Base-by-base conservation (phyloP, 53 echinoderm and acorn worm species). In the Temnopleurus reevesii region DNA sequence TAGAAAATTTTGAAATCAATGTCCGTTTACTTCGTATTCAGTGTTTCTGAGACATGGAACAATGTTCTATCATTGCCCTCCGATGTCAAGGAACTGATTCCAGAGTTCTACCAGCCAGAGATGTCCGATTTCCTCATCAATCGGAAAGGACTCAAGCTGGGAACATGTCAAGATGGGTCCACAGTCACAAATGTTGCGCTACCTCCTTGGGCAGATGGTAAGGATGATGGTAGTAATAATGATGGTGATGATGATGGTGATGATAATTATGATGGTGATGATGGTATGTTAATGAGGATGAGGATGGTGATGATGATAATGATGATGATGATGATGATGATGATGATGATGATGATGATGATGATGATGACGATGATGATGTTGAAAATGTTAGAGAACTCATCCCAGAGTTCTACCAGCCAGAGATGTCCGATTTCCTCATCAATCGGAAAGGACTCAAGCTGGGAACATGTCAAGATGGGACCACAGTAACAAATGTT, bases 191-290 rank as follows among this genome's bases (percentile, higher is more conserved):
- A 96, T 76, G 96, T 99, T 18, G 92, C 90, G 31, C 56, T 99
- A 51, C 99, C 99, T 9, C 96, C 91, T n/a, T 96, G 99, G 99
- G 96, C 99, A 12, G 94, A 94, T 89, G 99, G 99, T 99, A 89
- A 89, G 89, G 26, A 28, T n/a, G n/a, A n/a, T n/a, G n/a, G n/a
- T n/a, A n/a, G n/a, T n/a, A n/a, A n/a, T n/a, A n/a, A n/a, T n/a
- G n/a, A n/a, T n/a, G n/a, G n/a, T n/a, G n/a, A n/a, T n/a, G n/a
- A n/a, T n/a, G n/a, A n/a, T n/a, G n/a, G n/a, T n/a, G n/a, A n/a
- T n/a, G n/a, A n/a, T n/a, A n/a, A n/a, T n/a, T n/a, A n/a, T n/a
- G n/a, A n/a, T n/a, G n/a, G n/a, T n/a, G n/a, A n/a, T n/a, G n/a
- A n/a, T n/a, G n/a, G n/a, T n/a, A n/a, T n/a, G n/a, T n/a, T n/a